These are phyloP conservation scores for Chrysochloris asiatica DNA, from an alignment of 2,113 vertebrate species.

Conservation along the genomic window DNA sequence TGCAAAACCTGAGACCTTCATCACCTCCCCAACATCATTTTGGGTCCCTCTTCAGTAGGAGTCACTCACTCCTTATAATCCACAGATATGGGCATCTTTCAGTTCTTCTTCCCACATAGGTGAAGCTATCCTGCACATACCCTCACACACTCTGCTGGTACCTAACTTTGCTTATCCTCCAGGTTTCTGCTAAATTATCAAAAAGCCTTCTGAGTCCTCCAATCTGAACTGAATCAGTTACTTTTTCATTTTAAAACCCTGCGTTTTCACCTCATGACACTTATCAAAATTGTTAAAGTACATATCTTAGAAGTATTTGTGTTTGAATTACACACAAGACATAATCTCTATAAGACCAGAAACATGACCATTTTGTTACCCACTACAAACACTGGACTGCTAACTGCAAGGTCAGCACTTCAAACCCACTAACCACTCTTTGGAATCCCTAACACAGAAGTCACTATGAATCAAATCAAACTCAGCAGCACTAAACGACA, in stretches of 20 bases:
- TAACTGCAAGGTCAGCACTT: too few relatives aligned
- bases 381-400: too few relatives aligned
- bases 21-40: neutral
- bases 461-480: too few relatives aligned
- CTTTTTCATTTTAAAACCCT: conserved; percentile 4
- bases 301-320: neutral
- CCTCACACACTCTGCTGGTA: neutral
- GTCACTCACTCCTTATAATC: neutral
- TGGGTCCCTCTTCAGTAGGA: neutral
- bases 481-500: neutral
- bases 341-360: neutral
- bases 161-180: neutral
- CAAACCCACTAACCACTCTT: too few relatives aligned
- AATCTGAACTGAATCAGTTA: neutral
- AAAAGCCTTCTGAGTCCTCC: neutral
- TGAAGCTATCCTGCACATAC: neutral
- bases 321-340: neutral
- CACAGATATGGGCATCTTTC: neutral
- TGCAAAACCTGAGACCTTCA: neutral
- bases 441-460: too few relatives aligned
- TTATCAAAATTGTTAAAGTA: neutral
- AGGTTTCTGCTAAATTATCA: conserved; percentile 5
- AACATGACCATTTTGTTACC: neutral
- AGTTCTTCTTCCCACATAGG: neutral
- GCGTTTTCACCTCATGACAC: neutral